Base-by-base conservation (phyloP, 2,888 invertebrate genomes). In the Alentia gelatinosa region DNA sequence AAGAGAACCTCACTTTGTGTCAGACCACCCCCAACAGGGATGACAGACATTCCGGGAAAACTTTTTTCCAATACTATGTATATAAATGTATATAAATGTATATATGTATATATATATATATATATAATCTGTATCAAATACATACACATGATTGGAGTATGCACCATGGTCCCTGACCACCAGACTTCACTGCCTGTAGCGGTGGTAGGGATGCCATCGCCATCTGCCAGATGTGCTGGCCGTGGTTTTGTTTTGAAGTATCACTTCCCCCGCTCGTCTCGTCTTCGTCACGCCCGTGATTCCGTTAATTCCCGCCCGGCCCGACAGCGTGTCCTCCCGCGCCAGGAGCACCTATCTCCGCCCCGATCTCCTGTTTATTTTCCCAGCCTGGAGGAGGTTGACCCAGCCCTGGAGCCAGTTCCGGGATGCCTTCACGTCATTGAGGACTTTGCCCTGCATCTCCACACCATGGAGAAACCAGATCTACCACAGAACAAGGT, bases 311-410 rank as follows among this genome's bases (percentile, higher is more conserved):
- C 37, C 79, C 35, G 79, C 37, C 39, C n/a, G 79, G 19, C 79
- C n/a, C 23, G 79, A 35, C 12, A n/a, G 79, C 35, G 79, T 79
- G 39, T 39, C 39, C 37, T 0, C 37, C 79, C 79, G 12, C 79
- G 12, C 23, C 79, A 23, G 79, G 79, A 79, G 79, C 3, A 79
- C 37, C 35, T 79, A 79, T 79, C 79, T 79, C 68, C 1, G 23
- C 79, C 79, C 9, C 19, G 79, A 79, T 79, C 79, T 19, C 15
- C 39, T 79, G 79, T 79, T 79, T 79, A 39, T 79, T 79, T 79
- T 37, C 79, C 79, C 79, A 79, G 37, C 79, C 79, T 56, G 56
- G 56, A 56, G 56, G 56, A 56, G 23, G 19, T 19, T 19, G n/a
- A 56, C 56, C 56, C 3, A 56, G n/a, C 56, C 56, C 23, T 56